Conservation (phyloP, 2,888 invertebrate species). For the Punctoribates punctum region DNA sequence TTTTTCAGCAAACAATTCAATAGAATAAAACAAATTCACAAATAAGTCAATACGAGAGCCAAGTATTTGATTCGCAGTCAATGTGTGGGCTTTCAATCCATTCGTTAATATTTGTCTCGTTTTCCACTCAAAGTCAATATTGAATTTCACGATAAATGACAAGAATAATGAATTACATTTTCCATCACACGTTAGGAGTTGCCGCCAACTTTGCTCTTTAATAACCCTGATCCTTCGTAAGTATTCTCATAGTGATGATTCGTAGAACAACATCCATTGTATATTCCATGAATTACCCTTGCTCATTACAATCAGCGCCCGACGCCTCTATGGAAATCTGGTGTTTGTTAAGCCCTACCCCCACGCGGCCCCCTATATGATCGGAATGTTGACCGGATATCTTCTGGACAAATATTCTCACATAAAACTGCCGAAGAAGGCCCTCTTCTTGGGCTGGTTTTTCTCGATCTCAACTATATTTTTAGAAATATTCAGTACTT, state of each 20-base stretch:
- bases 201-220: conserved; percentile 47
- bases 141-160: not conserved
- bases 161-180: not conserved
- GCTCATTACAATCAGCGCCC: not conserved
- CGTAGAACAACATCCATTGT: too few species aligned
- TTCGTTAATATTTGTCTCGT: too few species aligned
- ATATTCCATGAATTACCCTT: not conserved
- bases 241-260: too few species aligned
- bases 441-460: not conserved
- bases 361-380: conserved; percentile 46
- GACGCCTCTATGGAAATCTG: conserved; percentile 16
- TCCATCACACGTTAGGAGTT: conserved; percentile 26
- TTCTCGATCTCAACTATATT: not conserved
- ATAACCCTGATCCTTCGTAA: conserved; percentile 47
- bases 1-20: too few species aligned
- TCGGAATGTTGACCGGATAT: conserved; percentile 46
- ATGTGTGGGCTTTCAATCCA: too few species aligned
- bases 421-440: not conserved
- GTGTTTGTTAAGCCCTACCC: conserved; percentile 42
- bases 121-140: not conserved
- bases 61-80: too few species aligned
- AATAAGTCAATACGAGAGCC: too few species aligned
- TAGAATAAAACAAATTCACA: too few species aligned
- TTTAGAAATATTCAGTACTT: conserved; percentile 28
- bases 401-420: conserved; percentile 25